Conservation (phyloP, 35 echinoderm and acorn worm species). For the Apostichopus japonicus region DNA sequence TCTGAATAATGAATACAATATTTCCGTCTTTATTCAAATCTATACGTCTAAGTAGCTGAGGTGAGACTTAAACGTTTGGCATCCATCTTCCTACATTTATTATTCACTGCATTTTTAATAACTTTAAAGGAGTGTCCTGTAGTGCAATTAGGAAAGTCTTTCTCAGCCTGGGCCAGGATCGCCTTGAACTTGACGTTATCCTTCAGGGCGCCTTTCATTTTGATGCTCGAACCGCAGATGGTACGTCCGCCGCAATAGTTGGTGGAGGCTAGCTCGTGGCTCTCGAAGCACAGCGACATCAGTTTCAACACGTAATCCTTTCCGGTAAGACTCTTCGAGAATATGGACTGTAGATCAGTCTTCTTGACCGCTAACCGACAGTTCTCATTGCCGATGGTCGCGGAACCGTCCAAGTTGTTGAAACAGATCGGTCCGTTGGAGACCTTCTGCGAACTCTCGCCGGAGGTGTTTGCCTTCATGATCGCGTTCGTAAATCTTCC, state of each 20-base stretch:
- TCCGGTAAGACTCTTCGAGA: neutral
- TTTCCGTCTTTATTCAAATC: too few species aligned
- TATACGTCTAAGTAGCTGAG: too few species aligned
- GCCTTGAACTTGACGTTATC: neutral
- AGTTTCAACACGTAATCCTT: slow-evolving; percentile 11
- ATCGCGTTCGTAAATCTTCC: too few species aligned
- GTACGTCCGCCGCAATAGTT: neutral
- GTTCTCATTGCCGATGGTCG: neutral
- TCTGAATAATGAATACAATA: too few species aligned
- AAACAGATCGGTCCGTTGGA: neutral
- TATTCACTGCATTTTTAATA: neutral
- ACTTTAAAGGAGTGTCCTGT: neutral
- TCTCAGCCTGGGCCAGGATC: neutral
- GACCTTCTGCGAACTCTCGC: too few species aligned
- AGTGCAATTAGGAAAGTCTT: neutral
- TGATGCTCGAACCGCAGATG: neutral
- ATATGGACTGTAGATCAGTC: neutral
- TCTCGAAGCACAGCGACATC: neutral
- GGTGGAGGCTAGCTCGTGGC: neutral
- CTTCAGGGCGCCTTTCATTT: neutral
- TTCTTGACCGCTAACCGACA: neutral
- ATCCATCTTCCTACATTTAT: slow-evolving; percentile 8
- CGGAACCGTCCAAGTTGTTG: neutral
- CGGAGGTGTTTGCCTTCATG: too few species aligned
- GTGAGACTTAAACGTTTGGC: neutral